Conservation (phyloP, 2,797 vertebrate species). For the Nannoperca obscura region DNA sequence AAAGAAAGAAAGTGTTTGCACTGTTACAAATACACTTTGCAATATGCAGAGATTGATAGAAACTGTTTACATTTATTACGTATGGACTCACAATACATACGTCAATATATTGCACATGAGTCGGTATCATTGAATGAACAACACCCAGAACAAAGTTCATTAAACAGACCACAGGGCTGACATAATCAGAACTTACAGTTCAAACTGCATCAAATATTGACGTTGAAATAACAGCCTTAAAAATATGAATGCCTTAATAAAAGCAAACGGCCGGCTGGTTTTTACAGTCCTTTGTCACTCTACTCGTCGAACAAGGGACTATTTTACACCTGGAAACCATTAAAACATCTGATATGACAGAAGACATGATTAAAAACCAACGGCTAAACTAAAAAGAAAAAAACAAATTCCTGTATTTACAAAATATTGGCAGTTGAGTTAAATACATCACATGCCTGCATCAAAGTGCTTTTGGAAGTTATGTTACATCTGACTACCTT, state of each 20-base stretch:
- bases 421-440: background rate
- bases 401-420: background rate
- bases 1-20: background rate
- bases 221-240: background rate
- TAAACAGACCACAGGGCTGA: slow-evolving; percentile 2
- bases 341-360: background rate
- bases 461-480: background rate
- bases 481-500: background rate
- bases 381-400: background rate
- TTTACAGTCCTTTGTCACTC: background rate
- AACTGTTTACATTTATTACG: slow-evolving; percentile 39
- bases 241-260: background rate
- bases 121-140: slow-evolving; percentile 10
- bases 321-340: background rate
- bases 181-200: background rate
- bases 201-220: background rate
- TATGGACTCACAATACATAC: background rate
- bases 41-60: slow-evolving; percentile 8
- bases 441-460: too few relatives aligned
- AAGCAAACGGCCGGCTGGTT: background rate
- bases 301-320: background rate
- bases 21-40: background rate
- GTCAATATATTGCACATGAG: slow-evolving; percentile 64
- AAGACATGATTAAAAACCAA: background rate
- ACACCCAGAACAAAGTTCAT: slow-evolving; percentile 18